Conservation (phyloP, 35 echinoderm and acorn worm species). For the Anneissia japonica region DNA sequence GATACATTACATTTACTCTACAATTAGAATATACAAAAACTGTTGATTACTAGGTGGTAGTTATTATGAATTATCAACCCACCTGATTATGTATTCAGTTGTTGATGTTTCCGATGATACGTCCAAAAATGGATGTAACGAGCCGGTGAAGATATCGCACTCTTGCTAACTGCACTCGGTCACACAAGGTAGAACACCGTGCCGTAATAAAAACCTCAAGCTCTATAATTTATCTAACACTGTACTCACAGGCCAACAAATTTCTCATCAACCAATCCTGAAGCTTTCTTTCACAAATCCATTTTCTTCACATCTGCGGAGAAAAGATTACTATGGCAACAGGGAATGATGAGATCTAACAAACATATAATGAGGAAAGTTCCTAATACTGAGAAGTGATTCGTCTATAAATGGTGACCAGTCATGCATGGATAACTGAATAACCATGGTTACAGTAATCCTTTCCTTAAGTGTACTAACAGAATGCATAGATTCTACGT, state of each 20-base stretch:
- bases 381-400: background rate
- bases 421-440: background rate
- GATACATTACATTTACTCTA: too few relatives aligned
- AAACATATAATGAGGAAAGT: background rate
- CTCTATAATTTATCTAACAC: slow-evolving; percentile 2
- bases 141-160: background rate
- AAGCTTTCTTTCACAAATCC: background rate
- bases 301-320: background rate
- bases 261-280: background rate
- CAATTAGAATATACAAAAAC: too few relatives aligned
- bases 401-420: background rate
- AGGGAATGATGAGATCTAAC: background rate
- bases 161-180: background rate
- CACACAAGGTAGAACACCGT: background rate
- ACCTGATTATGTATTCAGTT: background rate
- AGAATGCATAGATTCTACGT: background rate
- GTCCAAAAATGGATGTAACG: background rate
- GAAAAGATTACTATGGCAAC: background rate
- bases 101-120: background rate
- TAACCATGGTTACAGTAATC: background rate
- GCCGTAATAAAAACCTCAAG: too few relatives aligned
- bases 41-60: too few relatives aligned
- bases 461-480: background rate
- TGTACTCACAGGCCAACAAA: background rate
- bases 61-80: too few relatives aligned